These are phyloP conservation scores for Frankliniella fusca DNA, from an alignment of 2,888 invertebrate species.

Conservation along the genomic window DNA sequence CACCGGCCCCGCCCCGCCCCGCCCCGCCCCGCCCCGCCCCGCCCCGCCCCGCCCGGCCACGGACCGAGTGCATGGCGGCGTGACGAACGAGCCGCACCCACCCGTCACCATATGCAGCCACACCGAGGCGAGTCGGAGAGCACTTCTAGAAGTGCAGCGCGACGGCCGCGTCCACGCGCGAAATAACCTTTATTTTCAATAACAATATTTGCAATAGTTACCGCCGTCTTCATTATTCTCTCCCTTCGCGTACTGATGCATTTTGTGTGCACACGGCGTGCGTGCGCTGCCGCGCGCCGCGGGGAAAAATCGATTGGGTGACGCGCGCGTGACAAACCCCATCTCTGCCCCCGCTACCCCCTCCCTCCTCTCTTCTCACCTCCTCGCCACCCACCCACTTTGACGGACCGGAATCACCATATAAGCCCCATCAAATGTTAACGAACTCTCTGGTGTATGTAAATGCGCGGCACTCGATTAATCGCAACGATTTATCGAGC, in stretches of 20 bases:
- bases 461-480: slow-evolving; percentile 20
- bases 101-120: too few relatives aligned
- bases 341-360: background rate
- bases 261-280: background rate
- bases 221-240: background rate
- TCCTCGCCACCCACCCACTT: background rate
- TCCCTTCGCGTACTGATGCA: background rate
- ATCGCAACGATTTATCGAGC: slow-evolving; percentile 15
- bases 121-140: too few relatives aligned
- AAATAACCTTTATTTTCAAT: background rate
- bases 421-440: slow-evolving; percentile 26
- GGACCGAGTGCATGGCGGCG: too few relatives aligned
- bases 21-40: background rate
- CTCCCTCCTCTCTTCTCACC: background rate
- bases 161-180: background rate
- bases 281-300: background rate
- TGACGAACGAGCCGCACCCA: too few relatives aligned
- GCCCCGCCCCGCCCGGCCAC: background rate
- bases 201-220: background rate
- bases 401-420: slow-evolving; percentile 24
- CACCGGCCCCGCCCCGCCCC: background rate
- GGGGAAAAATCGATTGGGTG: background rate
- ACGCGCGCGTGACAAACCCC: background rate
- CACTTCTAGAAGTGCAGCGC: background rate
- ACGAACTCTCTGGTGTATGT: slow-evolving; percentile 23